These are phyloP conservation scores for Typhlomys cinereus DNA, from an alignment of 2,113 vertebrate genomes.

Conservation along the genomic window DNA sequence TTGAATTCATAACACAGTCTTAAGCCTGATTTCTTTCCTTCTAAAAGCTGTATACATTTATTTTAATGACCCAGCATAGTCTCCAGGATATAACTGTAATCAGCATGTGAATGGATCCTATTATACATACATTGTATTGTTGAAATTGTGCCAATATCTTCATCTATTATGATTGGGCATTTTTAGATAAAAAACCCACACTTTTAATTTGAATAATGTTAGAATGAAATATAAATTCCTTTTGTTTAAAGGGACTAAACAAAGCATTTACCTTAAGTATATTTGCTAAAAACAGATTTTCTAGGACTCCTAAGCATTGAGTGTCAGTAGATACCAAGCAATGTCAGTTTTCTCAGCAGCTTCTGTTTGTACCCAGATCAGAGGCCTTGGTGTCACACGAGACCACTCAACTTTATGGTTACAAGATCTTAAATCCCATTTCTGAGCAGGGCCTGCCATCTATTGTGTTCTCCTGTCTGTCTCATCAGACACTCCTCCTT, in stretches of 20 bases:
- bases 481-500: accelerated
- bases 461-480: accelerated
- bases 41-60: background rate
- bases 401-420: background rate
- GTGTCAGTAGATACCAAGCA: background rate
- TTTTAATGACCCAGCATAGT: background rate
- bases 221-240: background rate
- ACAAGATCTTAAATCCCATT: background rate
- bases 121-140: background rate
- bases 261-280: background rate
- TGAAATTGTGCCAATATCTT: background rate
- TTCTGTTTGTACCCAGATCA: background rate
- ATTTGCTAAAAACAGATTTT: background rate
- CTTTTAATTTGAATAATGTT: background rate
- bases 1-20: background rate
- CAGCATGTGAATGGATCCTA: background rate
- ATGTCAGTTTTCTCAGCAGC: background rate
- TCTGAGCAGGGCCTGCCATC: background rate
- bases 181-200: background rate
- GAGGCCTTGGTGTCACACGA: background rate
- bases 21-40: background rate
- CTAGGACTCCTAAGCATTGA: background rate
- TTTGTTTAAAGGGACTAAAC: background rate
- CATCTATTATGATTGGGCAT: background rate
- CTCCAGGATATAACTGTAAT: background rate